phyloP scores from a whole-genome alignment of 2,888 invertebrate genomes.

The Horisme vitalbata region DNA sequence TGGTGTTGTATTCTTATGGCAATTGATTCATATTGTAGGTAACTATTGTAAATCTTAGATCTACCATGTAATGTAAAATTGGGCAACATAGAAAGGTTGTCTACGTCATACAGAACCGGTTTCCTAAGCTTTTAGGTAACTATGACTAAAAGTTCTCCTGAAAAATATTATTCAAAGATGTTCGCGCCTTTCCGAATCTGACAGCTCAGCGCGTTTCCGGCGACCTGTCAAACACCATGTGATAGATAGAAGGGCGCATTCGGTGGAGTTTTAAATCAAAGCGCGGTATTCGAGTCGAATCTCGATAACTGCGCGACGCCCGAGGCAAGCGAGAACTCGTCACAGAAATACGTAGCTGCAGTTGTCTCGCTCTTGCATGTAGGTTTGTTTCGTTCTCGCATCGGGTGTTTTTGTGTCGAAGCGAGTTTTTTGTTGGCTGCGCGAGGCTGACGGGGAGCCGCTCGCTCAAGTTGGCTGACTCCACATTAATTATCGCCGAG shows the following conservation, averaged over 20 bases:
- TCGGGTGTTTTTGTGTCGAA: constrained; percentile 80
- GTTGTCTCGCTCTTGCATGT: constrained; percentile 57
- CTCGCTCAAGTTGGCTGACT: constrained; percentile 69
- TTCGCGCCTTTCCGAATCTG: constrained; percentile 78
- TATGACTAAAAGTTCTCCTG: constrained; percentile 24
- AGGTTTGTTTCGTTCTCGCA: constrained; percentile 58
- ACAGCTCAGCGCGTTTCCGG: constrained; percentile 75
- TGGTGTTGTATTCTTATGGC: no score
- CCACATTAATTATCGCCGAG: constrained; percentile 79
- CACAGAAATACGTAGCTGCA: constrained; percentile 74
- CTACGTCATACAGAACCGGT: constrained; percentile 31
- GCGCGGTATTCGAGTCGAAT: constrained; percentile 71
- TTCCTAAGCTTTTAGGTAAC: constrained; percentile 28
- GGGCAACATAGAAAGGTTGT: constrained; percentile 40
- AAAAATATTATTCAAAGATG: constrained; percentile 43
- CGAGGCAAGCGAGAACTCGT: constrained; percentile 76
- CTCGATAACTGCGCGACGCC: constrained; percentile 73
- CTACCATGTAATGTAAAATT: constrained; percentile 30
- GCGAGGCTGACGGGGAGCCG: constrained; percentile 68
- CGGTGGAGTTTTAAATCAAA: constrained; percentile 79
- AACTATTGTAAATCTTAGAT: constrained; percentile 2
- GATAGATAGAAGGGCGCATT: constrained; percentile 83
- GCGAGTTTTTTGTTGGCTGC: constrained; percentile 78
- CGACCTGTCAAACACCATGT: constrained; percentile 82
- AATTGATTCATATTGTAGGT: no score